Base-by-base conservation (phyloP, 1,140 invertebrate species). In the Akabosia matsudoensis region DNA sequence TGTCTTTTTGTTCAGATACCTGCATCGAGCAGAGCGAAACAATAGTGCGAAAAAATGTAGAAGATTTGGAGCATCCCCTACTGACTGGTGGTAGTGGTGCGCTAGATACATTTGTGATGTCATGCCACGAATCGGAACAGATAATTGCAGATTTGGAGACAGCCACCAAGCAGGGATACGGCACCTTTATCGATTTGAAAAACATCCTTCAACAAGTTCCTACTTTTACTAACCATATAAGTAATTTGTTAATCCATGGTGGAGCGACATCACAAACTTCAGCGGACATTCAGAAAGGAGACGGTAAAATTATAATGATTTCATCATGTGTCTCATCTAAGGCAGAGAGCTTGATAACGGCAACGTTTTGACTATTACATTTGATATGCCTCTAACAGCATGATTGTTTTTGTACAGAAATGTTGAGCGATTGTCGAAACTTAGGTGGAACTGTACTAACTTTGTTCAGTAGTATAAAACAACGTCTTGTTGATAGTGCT, bases 221-320 rank as follows among this genome's bases (percentile, higher is more conserved):
- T 71, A 16, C 24, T 28, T 85, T 87, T 45, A 85, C 87, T 26
- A 89, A 92, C 84, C 82, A 85, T 30, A 83, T 90, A 24, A 85
- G 89, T 16, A 86, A 88, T 73, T 90, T 89, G 83, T 84, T 92
- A 51, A 84, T 91, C 73, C 88, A 90, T 82, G 91, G 90, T 13
- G 89, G 90, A 84, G 89, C 90, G 0, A 90, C 90, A 22, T 90
- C 90, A 16, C 91, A 92, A 83, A 90, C 89, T 14, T 89, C 90
- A 61, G 89, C 90, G 34, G 90, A 92, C 84, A 91, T 93, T 81
- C 88, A 89, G 56, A 88, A 89, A 83, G 91, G 90, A 30, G 90
- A 92, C 83, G 87, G 90, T 92, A 87, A 51, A 51, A 13, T 10
- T 51, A 51, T 10, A n/a, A 51, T 51, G 45, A 51, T 51, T 13